phyloP scores from a whole-genome alignment of 2,113 vertebrate genomes.

The Baryphthengus martii region DNA sequence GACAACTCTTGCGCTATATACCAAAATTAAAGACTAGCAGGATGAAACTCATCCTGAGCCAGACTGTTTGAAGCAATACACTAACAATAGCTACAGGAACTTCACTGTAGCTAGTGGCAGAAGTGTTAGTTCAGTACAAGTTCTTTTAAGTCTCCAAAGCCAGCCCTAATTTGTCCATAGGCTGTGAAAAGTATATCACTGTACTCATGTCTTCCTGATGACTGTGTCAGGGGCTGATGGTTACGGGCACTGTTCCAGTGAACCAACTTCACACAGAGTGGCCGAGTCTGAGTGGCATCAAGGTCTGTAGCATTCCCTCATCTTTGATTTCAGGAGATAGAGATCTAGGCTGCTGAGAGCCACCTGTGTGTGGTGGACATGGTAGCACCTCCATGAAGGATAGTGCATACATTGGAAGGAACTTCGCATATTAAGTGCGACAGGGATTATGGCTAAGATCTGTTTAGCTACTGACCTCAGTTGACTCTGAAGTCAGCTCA shows the following conservation, averaged over 20 bases:
- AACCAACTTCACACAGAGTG: not conserved
- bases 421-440: not conserved
- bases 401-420: not conserved
- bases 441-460: not conserved
- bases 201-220: not conserved
- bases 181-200: not conserved
- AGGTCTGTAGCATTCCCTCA: not conserved
- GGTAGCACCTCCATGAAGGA: not conserved
- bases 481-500: not conserved
- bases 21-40: not conserved
- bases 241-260: accelerated
- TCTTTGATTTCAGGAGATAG: not conserved
- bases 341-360: not conserved
- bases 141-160: not conserved
- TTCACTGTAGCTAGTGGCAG: not conserved
- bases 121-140: not conserved
- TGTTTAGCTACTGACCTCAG: not conserved
- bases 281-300: not conserved
- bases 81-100: not conserved
- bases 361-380: accelerated
- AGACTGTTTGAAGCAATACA: not conserved
- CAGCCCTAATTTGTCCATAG: accelerated
- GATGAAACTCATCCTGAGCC: not conserved
- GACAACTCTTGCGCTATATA: not conserved
- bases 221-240: not conserved